Percentiles rank a stretch among this genome's conserved stretches.
Evolutionary conservation across 2,113 vertebrate species (phyloP).

Genomic region (Sinocyclocheilus grahami): DNA sequence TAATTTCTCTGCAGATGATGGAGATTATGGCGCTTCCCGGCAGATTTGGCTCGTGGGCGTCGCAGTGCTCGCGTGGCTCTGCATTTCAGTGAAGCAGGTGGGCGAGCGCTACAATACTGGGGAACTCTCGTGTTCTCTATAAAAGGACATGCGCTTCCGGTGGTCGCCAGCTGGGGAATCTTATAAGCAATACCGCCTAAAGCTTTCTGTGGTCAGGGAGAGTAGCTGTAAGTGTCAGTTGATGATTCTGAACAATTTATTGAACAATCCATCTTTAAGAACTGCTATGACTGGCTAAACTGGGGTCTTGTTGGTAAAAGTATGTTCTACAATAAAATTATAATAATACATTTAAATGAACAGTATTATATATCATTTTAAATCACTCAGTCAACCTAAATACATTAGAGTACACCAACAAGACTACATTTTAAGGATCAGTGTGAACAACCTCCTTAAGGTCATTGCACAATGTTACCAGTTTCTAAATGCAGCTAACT

Average conservation of each 20-base stretch:
- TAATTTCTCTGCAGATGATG: conserved; percentile 47
- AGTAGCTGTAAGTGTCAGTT: too few species aligned
- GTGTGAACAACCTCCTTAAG: neutral
- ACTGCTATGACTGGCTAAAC: neutral
- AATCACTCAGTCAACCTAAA: neutral
- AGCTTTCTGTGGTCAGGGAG: neutral
- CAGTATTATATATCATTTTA: neutral
- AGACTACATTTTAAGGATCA: neutral
- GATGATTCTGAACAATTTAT: neutral
- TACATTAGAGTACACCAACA: neutral
- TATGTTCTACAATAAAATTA: neutral
- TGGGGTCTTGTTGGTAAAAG: neutral
- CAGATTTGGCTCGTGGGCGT: conserved; percentile 37
- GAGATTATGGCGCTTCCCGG: conserved; percentile 53
- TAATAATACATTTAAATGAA: neutral
- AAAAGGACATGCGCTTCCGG: conserved; percentile 60
- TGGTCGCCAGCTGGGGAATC: conserved; percentile 27
- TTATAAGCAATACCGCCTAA: neutral
- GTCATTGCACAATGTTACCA: neutral
- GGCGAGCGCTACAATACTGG: conserved; percentile 39
- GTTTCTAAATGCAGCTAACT: neutral
- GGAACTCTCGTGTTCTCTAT: conserved; percentile 50
- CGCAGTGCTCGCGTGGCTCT: conserved; percentile 38
- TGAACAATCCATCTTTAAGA: neutral
- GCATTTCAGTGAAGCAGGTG: conserved; percentile 56